phyloP scores from a whole-genome alignment of 2,113 vertebrate genomes.

The Phalacrocorax aristotelis region DNA sequence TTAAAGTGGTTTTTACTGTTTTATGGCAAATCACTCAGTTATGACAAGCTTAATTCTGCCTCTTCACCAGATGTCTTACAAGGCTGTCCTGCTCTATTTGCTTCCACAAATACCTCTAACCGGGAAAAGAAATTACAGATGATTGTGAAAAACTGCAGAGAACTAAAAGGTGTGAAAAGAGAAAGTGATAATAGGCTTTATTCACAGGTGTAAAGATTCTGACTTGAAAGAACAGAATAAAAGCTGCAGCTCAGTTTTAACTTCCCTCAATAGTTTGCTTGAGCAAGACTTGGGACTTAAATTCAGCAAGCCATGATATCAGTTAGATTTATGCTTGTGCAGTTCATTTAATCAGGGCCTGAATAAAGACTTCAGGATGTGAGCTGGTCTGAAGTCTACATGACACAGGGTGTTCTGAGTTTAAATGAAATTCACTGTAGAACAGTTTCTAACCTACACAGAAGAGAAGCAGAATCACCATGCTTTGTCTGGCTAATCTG shows the following conservation, averaged over 20 bases:
- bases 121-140: background rate
- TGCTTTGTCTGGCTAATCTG: background rate
- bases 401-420: background rate
- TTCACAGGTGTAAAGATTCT: background rate
- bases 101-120: background rate
- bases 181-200: background rate
- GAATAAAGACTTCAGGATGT: background rate
- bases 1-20: background rate
- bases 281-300: background rate
- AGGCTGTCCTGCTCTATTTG: background rate
- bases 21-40: background rate
- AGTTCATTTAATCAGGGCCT: background rate
- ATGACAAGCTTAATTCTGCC: constrained; percentile 21
- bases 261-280: background rate
- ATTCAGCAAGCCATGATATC: background rate
- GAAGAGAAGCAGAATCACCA: background rate
- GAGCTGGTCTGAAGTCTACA: background rate
- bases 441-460: background rate
- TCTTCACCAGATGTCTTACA: constrained; percentile 14
- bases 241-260: background rate
- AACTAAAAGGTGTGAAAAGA: background rate
- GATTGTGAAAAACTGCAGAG: background rate
- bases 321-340: background rate
- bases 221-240: background rate
- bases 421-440: background rate